Evolutionary conservation across 2,113 vertebrate species (phyloP).

Genomic region (Gavialis gangeticus): DNA sequence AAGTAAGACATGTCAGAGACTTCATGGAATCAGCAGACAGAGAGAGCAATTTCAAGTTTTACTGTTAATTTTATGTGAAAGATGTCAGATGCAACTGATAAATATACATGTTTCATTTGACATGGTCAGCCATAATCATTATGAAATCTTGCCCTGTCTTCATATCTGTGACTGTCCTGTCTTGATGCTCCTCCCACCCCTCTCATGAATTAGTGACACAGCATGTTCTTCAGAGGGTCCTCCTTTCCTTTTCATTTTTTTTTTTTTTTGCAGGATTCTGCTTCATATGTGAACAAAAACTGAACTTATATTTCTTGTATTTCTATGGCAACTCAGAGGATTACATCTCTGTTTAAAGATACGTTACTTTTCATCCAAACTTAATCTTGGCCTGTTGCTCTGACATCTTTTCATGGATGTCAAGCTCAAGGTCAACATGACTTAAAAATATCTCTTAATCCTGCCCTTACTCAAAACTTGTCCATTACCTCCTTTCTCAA

Average conservation of each 20-base stretch:
- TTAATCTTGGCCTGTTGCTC: background rate
- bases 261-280: too few species aligned
- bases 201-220: background rate
- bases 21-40: background rate
- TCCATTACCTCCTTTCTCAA: background rate
- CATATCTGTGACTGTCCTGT: background rate
- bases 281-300: too few species aligned
- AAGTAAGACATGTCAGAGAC: background rate
- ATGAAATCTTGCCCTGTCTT: fast-evolving
- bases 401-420: background rate
- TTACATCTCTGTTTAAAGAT: background rate
- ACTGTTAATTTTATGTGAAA: background rate
- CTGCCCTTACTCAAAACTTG: background rate
- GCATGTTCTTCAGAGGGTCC: background rate
- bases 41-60: background rate
- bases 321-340: background rate
- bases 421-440: background rate
- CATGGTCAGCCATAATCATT: background rate
- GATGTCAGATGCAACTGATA: background rate
- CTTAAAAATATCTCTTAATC: background rate
- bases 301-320: too few species aligned
- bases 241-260: too few species aligned
- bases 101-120: background rate
- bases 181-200: background rate
- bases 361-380: background rate